Conservation (phyloP, 2,797 vertebrate genomes). For the Pyrocephalus nanus region DNA sequence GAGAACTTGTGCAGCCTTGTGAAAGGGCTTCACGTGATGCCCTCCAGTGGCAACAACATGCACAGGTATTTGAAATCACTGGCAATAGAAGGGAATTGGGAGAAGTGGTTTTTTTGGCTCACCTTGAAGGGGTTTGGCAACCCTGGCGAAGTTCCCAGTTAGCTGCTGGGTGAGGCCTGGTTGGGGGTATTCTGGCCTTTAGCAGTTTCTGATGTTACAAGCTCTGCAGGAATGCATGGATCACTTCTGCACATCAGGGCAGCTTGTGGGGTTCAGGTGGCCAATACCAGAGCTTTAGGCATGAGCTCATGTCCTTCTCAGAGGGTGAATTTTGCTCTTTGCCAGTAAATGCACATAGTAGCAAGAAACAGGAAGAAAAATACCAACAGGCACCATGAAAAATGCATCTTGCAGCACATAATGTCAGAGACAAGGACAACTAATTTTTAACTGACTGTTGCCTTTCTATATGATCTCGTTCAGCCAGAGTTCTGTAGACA, state of each 20-base stretch:
- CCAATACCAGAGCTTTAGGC: background rate
- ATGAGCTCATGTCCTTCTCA: background rate
- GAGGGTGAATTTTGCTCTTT: background rate
- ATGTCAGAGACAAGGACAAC: background rate
- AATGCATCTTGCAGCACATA: background rate
- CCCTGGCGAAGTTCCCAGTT: background rate
- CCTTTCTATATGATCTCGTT: background rate
- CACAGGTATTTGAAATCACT: background rate
- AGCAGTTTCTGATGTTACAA: background rate
- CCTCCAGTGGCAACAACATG: constrained; percentile 20
- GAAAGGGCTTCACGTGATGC: background rate
- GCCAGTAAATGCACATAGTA: background rate
- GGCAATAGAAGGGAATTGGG: background rate
- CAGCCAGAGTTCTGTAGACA: background rate
- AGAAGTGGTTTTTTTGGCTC: background rate
- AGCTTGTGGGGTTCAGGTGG: background rate
- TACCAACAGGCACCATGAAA: fast-evolving
- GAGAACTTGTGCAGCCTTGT: background rate
- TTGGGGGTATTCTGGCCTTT: background rate
- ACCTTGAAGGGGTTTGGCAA: background rate
- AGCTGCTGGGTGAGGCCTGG: background rate
- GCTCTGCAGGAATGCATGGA: background rate
- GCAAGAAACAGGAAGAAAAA: background rate
- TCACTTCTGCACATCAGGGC: background rate
- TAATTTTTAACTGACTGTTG: background rate